Conservation (phyloP, 2,113 vertebrate species). For the Edolisoma coerulescens region DNA sequence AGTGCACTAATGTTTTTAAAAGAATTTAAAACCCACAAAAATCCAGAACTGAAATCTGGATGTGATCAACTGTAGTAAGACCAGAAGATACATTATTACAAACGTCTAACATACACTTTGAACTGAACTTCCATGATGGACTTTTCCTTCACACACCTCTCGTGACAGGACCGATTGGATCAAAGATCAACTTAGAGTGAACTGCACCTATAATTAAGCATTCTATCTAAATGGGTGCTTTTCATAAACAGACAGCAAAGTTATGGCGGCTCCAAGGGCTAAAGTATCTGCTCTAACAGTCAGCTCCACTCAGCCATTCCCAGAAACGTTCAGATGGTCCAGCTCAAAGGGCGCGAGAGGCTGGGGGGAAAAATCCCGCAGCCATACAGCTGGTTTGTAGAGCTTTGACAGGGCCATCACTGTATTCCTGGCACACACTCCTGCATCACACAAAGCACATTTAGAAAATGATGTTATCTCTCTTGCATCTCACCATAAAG, state of each 20-base stretch:
- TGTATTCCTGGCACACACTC: conserved; percentile 48
- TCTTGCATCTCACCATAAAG: background rate
- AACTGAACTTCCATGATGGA: background rate
- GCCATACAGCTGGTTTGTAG: conserved; percentile 43
- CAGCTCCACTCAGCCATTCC: background rate
- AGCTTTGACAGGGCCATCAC: conserved; percentile 10
- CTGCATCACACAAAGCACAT: conserved; percentile 30
- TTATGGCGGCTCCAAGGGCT: background rate
- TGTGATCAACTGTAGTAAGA: background rate
- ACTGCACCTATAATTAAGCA: background rate
- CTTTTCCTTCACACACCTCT: background rate
- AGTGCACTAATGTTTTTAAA: background rate
- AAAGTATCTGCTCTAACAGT: background rate
- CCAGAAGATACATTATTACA: background rate
- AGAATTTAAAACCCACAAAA: background rate
- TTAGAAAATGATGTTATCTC: conserved; percentile 34
- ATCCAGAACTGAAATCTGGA: background rate
- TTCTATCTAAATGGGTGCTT: background rate
- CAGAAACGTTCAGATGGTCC: conserved; percentile 24
- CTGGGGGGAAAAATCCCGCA: background rate
- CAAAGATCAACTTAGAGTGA: background rate
- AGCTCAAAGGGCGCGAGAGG: background rate
- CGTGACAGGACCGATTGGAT: background rate
- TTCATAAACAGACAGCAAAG: background rate
- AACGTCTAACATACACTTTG: background rate